phyloP scores from a whole-genome alignment of 2,888 invertebrate species.

The Pachliopta kotzebuea region DNA sequence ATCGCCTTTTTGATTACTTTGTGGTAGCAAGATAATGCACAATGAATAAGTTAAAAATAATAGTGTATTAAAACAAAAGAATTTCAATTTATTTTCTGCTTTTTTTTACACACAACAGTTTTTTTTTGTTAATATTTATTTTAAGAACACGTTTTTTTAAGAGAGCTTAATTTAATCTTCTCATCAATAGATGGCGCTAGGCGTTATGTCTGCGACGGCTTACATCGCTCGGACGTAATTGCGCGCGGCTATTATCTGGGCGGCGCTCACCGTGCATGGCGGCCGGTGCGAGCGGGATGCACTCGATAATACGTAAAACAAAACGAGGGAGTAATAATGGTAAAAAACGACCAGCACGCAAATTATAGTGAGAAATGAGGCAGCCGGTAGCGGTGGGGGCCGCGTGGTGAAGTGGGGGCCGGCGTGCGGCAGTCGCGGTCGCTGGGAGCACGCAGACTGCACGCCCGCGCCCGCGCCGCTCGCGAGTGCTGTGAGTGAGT shows the following conservation, averaged over 20 bases:
- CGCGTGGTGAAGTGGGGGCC: constrained; percentile 61
- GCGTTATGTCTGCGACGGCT: constrained; percentile 47
- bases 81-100: no score
- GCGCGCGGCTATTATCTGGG: constrained; percentile 78
- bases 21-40: no score
- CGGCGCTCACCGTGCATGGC: constrained; percentile 77
- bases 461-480: constrained; percentile 62
- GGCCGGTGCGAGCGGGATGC: constrained; percentile 81
- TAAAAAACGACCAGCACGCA: constrained; percentile 80
- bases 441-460: constrained; percentile 71
- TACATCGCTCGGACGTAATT: constrained; percentile 62
- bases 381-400: constrained; percentile 80
- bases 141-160: no score
- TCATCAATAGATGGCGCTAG: constrained; percentile 69
- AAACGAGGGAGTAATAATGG: constrained; percentile 81
- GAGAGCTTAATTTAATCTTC: constrained; percentile 41
- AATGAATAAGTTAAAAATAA: no score
- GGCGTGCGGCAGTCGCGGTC: constrained; percentile 69
- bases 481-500: constrained; percentile 73
- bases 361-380: constrained; percentile 81
- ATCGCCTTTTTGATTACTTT: no score
- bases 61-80: no score
- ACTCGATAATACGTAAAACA: constrained; percentile 81
- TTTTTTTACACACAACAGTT: no score
- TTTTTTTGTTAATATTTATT: no score